Evolutionary conservation across 92 coral and sea anemone genomes (phyloP), one percentile per base, ranked within the genome.

Genomic region (Heteractis magnifica): DNA sequence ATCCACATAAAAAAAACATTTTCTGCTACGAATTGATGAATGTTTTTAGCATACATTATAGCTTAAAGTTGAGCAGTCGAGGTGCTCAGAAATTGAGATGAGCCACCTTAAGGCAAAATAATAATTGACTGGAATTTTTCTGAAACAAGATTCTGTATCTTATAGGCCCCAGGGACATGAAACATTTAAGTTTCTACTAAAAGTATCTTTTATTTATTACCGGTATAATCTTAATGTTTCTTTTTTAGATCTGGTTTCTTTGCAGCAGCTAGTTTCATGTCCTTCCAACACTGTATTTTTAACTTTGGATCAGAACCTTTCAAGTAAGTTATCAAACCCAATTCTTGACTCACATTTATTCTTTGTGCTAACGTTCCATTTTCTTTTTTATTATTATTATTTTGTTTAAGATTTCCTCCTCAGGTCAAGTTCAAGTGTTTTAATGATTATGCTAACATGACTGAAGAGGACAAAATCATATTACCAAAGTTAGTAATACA

Each of bases 201-300:
- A 12, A 62, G 0, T 18, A 1, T 23, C 0, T 16, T 62, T 16
- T 62, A 23, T n/a, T 7, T 64, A 19, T 64, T 18, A 15, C 16
- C 21, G 4, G 11, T 6, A 15, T 10, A 72, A 49, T 19, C 18
- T 74, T n/a, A 6, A 6, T 74, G 78, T 50, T 23, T 34, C 6
- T 8, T 73, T 12, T 77, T 26, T 72, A 93, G 98, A 60, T 88
- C 96, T 51, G 99, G 98, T 23, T 97, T 97, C 87, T 97, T 97
- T 65, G 98, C 99, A 44, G 99, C 98, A 49, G 98, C 99, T 65
- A 97, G 99, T 76, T 97, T 97, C 78, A 97, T 97, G 99, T 97
- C 99, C 11, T 97, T 92, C 84, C 99, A 97, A 20, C 99, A 97
- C 65, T 97, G 99, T 75, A 87, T 90, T 60, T 97, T 97, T 83